Evolutionary conservation across 2,888 invertebrate species (phyloP), one percentile per base, ranked within the genome.

Genomic region (Leptarthrus brevirostris): DNA sequence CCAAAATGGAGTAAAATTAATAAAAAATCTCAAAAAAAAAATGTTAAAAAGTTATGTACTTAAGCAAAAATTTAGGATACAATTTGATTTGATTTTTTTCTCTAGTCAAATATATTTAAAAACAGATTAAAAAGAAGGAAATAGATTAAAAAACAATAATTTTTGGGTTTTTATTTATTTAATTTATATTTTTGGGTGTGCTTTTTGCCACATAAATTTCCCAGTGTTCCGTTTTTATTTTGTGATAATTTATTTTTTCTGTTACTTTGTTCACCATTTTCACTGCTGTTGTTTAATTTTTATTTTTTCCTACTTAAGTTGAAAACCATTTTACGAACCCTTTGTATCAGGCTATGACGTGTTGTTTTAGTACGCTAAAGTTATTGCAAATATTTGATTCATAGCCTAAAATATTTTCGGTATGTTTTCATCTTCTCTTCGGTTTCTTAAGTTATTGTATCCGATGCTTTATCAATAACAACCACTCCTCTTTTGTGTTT

Each of bases 151-250:
- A 69, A 69, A 69, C 44, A 52, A 69, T 52, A 20, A 52, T 69
- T 49, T 69, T 69, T 26, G 44, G 54, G 20, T 58, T 61, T 58
- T 36, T 75, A 69, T 75, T 75, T 75, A 72, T 75, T 75, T 75
- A 66, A 66, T 69, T 75, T 75, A 73, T 73, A 54, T 75, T 74
- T 75, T 69, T 58, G 14, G 12, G 12, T 47, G 49, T 53, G 61
- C 26, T 53, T 74, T 58, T 74, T 69, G 30, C 54, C 47, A 44
- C 47, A 47, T 20, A 24, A 44, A 44, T 20, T 16, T 18, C 49
- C 49, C 49, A 49, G 16, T 49, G 18, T 49, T 64, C 64, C 24
- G 64, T 64, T 64, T 36, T 64, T 44, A 14, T 64, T 64, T 47
- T 44, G 40, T 64, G n/a, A 24, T 44, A 44, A n/a, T 64, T 44